These are phyloP conservation scores for Pholis gunnellus DNA, from an alignment of 2,113 vertebrate genomes.

Conservation along the genomic window DNA sequence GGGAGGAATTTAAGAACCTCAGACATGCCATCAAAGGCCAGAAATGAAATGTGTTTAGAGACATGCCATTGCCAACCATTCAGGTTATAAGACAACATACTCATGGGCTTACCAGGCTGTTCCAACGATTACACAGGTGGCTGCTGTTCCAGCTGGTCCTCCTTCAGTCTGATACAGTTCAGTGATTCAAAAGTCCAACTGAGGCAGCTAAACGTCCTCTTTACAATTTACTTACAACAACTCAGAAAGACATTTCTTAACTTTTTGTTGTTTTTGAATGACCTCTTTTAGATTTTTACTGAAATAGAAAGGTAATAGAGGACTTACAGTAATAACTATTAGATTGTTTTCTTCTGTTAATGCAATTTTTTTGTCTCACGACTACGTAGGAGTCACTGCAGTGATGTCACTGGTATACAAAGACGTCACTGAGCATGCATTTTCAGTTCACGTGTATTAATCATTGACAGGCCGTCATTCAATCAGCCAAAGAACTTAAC, in stretches of 20 bases:
- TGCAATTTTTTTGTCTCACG: not conserved
- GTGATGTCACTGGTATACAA: too few relatives aligned
- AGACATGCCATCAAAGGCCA: slow-evolving; percentile 32
- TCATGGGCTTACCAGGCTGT: not conserved
- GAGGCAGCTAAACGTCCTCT: not conserved
- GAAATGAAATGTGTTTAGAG: slow-evolving; percentile 14
- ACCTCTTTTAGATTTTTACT: not conserved
- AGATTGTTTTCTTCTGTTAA: not conserved
- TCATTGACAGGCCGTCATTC: not conserved
- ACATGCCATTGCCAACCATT: slow-evolving; percentile 22
- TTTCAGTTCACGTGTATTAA: not conserved
- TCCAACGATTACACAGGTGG: not conserved
- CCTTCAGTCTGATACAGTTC: slow-evolving; percentile 3
- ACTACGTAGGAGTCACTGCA: not conserved
- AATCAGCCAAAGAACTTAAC: not conserved
- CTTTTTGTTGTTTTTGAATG: not conserved
- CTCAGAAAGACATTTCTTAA: not conserved
- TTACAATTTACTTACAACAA: not conserved
- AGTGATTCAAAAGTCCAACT: not conserved
- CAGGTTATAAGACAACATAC: slow-evolving; percentile 7
- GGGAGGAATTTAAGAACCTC: slow-evolving; percentile 26
- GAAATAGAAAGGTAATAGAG: not conserved
- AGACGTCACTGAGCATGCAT: too few relatives aligned
- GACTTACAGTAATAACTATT: not conserved
- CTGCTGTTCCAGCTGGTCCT: slow-evolving; percentile 21